Evolutionary conservation across 2,797 vertebrate genomes (phyloP).

Genomic region (Onychomys arenicola): DNA sequence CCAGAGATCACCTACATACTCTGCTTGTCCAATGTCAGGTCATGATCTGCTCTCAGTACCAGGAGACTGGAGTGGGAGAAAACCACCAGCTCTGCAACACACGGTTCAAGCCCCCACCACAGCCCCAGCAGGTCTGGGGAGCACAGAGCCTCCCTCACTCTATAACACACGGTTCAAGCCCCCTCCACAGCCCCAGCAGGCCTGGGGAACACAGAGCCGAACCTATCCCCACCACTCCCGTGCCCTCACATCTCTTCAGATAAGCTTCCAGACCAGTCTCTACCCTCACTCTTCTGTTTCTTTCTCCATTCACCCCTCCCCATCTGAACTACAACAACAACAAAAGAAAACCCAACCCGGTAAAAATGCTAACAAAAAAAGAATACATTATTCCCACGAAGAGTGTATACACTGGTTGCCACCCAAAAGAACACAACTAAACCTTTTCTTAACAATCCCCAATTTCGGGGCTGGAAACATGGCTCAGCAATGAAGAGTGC

Average conservation of each 20-base stretch:
- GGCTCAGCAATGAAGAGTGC: neutral
- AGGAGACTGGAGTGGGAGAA: slow-evolving; percentile 99
- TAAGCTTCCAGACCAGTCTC: slow-evolving; percentile 75
- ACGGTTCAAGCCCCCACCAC: slow-evolving; percentile 94
- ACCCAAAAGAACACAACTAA: slow-evolving; percentile 41
- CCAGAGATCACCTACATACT: slow-evolving; percentile 96
- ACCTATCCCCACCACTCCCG: slow-evolving; percentile 91
- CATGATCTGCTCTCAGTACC: slow-evolving; percentile 99
- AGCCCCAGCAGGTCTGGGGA: neutral
- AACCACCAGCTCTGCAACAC: slow-evolving; percentile 97
- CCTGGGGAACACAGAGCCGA: slow-evolving; percentile 92
- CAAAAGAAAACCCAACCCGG: slow-evolving; percentile 70
- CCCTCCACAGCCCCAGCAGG: slow-evolving; percentile 87
- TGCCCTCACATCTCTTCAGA: slow-evolving; percentile 83
- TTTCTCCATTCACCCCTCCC: slow-evolving; percentile 58
- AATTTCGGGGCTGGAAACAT: neutral
- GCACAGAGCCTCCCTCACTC: slow-evolving; percentile 77
- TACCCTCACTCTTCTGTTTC: slow-evolving; percentile 73
- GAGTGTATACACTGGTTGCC: slow-evolving; percentile 75
- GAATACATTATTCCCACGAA: slow-evolving; percentile 72
- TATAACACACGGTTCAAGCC: slow-evolving; percentile 96
- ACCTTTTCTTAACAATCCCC: neutral
- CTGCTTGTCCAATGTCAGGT: slow-evolving; percentile 97
- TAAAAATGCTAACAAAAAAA: slow-evolving; percentile 78
- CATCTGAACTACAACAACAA: slow-evolving; percentile 81